Conservation (phyloP, 1,140 invertebrate species). For the Subanguina moxae region DNA sequence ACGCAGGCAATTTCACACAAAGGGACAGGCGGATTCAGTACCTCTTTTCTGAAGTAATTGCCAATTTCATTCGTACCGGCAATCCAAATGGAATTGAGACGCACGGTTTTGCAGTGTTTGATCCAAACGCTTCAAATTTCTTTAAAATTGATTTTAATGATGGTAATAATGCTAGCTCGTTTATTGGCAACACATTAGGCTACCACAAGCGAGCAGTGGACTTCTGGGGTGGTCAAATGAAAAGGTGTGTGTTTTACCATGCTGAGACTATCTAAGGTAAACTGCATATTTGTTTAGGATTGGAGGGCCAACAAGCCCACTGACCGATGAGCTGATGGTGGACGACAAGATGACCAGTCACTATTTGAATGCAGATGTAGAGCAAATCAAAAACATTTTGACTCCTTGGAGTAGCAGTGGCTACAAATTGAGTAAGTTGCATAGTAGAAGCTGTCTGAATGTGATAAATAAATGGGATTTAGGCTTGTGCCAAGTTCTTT, state of each 20-base stretch:
- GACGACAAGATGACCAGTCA: slow-evolving; percentile 4
- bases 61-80: slow-evolving; percentile 14
- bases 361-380: slow-evolving; percentile 7
- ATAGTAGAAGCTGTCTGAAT: neutral
- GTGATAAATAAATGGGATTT: neutral
- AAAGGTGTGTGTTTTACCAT: neutral
- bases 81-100: slow-evolving; percentile 11
- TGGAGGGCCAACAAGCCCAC: neutral
- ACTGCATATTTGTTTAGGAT: neutral
- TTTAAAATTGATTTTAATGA: neutral
- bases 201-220: slow-evolving; percentile 12
- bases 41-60: slow-evolving; percentile 3
- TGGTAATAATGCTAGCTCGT: neutral
- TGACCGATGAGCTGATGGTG: slow-evolving; percentile 6
- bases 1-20: slow-evolving; percentile 1
- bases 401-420: neutral
- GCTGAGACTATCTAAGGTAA: neutral
- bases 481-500: neutral
- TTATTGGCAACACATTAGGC: neutral
- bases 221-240: slow-evolving; percentile 11
- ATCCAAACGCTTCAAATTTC: neutral
- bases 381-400: neutral
- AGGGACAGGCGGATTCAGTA: slow-evolving; percentile 9
- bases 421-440: neutral
- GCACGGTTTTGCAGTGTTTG: neutral